phyloP scores from a whole-genome alignment of 2,797 vertebrate species.

The Pangasius larnaudii region DNA sequence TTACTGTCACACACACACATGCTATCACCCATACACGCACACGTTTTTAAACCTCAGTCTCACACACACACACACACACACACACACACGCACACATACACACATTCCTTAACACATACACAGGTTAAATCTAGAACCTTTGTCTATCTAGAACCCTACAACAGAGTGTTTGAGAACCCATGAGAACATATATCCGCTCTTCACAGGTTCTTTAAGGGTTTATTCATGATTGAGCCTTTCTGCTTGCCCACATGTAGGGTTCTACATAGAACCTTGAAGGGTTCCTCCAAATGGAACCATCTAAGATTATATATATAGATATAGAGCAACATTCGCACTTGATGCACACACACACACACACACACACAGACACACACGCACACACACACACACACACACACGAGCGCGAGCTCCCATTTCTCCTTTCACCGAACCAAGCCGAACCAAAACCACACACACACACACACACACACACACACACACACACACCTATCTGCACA shows the following conservation, averaged over 20 bases:
- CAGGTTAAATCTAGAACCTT: not conserved
- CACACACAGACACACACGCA: not conserved
- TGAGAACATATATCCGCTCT: not conserved
- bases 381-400: not conserved
- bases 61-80: slow-evolving; percentile 22
- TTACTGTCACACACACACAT: not conserved
- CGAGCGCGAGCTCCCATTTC: no score
- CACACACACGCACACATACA: not conserved
- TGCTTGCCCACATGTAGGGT: not conserved
- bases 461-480: not conserved
- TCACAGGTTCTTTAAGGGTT: not conserved
- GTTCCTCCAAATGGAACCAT: not conserved
- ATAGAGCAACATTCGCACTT: not conserved
- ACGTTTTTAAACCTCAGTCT: not conserved
- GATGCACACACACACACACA: not conserved
- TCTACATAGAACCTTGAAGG: not conserved
- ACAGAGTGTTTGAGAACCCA: not conserved
- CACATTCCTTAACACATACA: slow-evolving; percentile 12
- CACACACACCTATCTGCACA: slow-evolving; percentile 93
- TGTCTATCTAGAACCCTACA: not conserved
- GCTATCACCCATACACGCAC: no score
- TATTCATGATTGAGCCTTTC: not conserved
- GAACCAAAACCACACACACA: not conserved
- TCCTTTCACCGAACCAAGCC: not conserved
- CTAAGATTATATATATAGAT: not conserved